Base-by-base conservation (phyloP, 2,113 vertebrate species). In the Lepus timidus region DNA sequence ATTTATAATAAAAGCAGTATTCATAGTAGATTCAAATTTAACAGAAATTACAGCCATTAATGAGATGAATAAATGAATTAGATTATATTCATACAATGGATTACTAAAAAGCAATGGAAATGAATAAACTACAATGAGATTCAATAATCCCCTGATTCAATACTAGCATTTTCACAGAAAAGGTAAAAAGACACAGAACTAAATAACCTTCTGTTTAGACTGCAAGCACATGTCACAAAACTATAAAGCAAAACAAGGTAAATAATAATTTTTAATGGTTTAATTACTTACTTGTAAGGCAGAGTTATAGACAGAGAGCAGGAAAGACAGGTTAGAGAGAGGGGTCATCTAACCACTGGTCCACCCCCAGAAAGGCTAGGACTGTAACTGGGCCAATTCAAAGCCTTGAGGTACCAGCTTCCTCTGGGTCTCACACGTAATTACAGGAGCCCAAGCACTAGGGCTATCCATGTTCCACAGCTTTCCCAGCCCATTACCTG, bases 21-120 rank as follows among this genome's bases (percentile, higher is more conserved):
- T 17, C 52, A 51, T 16, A 88, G 16, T 7, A 62, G 10, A 62
- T 68, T 51, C 51, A 90, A 68, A 85, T 31, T 49, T 49, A 61
- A 93, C 93, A 64, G 36, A 92, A 83, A 51, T 33, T 83, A 86
- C 33, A 78, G 23, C 52, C 29, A 68, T 14, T 49, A 73, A 19
- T 49, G 44, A 17, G 55, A 73, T 52, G 51, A 91, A 71, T 22
- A 96, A 55, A 68, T 49, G 71, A 71, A 87, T 73, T 44, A 3
- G 3, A n/a, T 6, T 61, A 62, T 25, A 91, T 39, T 74, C 78
- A 91, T 25, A 75, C 22, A n/a, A 11, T 52, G 74, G 5, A 86
- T 33, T 85, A 61, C 19, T 36, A 81, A 10, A 91, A 3, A 95
- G 61, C 64, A 49, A 39, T 29, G 5, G 31, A 94, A 94, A 81